Base-by-base conservation (phyloP, 2,888 invertebrate genomes). In the Brenthis hecate region DNA sequence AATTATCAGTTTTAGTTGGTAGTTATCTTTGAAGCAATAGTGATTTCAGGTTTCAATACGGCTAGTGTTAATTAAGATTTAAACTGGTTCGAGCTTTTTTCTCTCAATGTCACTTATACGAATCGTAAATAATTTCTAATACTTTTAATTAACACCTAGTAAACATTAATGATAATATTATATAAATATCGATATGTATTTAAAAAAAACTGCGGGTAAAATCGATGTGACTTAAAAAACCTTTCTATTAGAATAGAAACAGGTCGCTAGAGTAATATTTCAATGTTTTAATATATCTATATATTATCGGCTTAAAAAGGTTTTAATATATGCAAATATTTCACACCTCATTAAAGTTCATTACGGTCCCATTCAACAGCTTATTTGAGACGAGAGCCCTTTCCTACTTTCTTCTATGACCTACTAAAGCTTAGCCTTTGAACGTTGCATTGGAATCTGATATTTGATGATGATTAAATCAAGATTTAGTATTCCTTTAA, bases 341-440 rank as follows among this genome's bases (percentile, higher is more conserved):
- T 67, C 19, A 51, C 64, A 67, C 65, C 71, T 71, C 47, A 63
- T 65, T 66, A 63, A 68, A 63, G 65, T 71, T 68, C 55, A 66
- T 66, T 51, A 58, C 60, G 36, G 32, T 60, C 64, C 51, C 53
- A 50, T 68, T 60, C 60, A 50, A 16, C 50, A 65, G 53, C 55
- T 61, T 58, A 66, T 70, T 64, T 56, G 56, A 48, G 62, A 43
- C 32, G 32, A 54, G 73, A 54, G 73, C 78, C 77, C 76, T 77
- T 75, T 65, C 69, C 74, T 70, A 76, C 77, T 80, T 78, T 78
- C 78, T 76, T 79, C 74, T 70, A 64, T 71, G 77, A 72, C 78
- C 78, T 61, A 79, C 72, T 78, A 70, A 78, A 75, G 63, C 73
- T 55, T 72, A 73, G 76, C 78, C 77, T 74, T 74, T 68, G 56